phyloP scores from a whole-genome alignment of 2,113 vertebrate genomes.

The Rhadina sibilatrix region DNA sequence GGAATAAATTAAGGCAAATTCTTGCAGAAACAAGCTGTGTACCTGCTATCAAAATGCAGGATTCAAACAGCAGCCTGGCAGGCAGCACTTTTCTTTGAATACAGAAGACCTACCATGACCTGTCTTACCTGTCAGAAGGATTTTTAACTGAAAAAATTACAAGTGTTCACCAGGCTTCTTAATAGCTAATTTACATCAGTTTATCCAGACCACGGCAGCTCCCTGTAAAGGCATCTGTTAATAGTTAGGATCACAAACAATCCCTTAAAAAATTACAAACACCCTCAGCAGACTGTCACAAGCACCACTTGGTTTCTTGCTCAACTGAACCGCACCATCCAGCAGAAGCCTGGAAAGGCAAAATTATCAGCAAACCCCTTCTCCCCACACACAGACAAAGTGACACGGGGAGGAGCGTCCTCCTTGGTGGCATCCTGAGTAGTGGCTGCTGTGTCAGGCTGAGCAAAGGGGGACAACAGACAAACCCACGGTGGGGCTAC shows the following conservation, averaged over 20 bases:
- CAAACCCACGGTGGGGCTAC: neutral
- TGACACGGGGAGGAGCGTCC: rapidly evolving
- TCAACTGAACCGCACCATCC: neutral
- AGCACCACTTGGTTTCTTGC: neutral
- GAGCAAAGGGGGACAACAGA: neutral
- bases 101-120: neutral
- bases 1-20: neutral
- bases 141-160: neutral
- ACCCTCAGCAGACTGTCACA: neutral
- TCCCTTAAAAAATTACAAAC: neutral
- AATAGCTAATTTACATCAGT: neutral
- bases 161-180: neutral
- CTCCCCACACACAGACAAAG: neutral
- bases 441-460: neutral
- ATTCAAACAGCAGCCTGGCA: neutral
- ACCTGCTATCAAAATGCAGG: neutral
- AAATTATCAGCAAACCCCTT: neutral
- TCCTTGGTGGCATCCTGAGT: neutral
- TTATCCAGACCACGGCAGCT: neutral
- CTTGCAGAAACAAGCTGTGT: neutral
- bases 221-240: neutral
- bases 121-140: neutral
- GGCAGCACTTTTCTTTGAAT: neutral
- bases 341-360: neutral
- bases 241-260: neutral